Percentiles rank a stretch among this genome's conserved stretches.
Conservation (phyloP, 2,888 invertebrate species). For the Macrophya alboannulata region DNA sequence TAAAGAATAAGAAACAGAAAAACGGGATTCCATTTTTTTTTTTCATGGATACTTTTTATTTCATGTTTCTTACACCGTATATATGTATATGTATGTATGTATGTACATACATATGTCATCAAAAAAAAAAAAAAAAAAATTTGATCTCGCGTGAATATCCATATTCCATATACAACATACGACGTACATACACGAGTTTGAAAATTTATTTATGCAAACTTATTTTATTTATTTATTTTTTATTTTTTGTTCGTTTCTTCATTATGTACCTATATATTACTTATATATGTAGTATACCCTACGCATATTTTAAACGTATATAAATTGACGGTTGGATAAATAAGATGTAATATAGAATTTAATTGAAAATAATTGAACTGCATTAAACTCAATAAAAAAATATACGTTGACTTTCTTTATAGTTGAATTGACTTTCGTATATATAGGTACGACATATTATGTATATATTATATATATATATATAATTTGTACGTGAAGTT, state of each 20-base stretch:
- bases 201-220: no score
- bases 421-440: not conserved
- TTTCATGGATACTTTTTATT: not conserved
- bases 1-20: not conserved
- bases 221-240: no score
- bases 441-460: no score
- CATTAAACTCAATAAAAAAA: conserved; percentile 47
- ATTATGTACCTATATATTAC: not conserved
- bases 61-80: not conserved
- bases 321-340: no score
- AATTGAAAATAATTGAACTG: conserved; percentile 50
- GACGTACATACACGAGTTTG: no score
- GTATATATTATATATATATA: not conserved
- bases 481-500: not conserved
- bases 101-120: no score
- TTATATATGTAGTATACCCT: not conserved
- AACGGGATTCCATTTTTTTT: not conserved
- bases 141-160: no score
- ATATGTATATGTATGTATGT: not conserved
- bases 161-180: no score
- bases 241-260: no score
- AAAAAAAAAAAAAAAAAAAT: no score
- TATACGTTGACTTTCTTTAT: not conserved
- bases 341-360: not conserved
- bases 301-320: no score